Base-by-base conservation (phyloP, 2,797 vertebrate genomes). In the Sebastes kiyomatsui region DNA sequence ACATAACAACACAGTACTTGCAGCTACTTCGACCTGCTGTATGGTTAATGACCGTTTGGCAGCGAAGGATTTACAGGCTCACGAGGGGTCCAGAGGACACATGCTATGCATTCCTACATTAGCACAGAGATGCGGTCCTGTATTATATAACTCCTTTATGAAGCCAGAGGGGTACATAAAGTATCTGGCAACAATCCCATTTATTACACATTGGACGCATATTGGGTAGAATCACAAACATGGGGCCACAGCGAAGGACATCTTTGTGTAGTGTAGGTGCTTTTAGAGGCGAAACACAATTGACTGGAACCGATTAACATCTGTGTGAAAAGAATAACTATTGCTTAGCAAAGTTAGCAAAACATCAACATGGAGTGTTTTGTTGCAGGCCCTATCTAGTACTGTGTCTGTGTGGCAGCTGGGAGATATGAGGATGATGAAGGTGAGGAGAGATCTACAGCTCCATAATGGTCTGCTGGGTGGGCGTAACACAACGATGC, bases 51-150 rank as follows among this genome's bases (percentile, higher is more conserved):
- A 77, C 81, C 61, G 73, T 86, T 71, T 83, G 75, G 56, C 77
- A 86, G 74, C 72, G 22, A 66, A 71, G 58, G 71, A 82, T 93
- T 95, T 95, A 91, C 60, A 81, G 85, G 69, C 88, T 83, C 65
- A 11, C 1, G 1, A 73, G 84, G 84, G 77, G 75, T 81, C 84
- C 28, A 75, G 75, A 83, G 79, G 32, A 87, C 46, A 58, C 65
- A 84, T 87, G 77, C 66, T 81, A 73, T 59, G 84, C 86, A 90
- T 87, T 92, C 81, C 90, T 90, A 83, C 49, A 88, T 82, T 76
- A 81, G 58, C 75, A 77, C 68, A 82, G 84, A 87, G 85, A 91
- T 64, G 67, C 72, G 80, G 54, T 77, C 59, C 67, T 80, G 56
- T 67, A 81, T 89, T 91, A 88, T 84, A 88, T 85, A 93, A 91